phyloP scores from a whole-genome alignment of 2,113 vertebrate genomes.

The Columba janthina region DNA sequence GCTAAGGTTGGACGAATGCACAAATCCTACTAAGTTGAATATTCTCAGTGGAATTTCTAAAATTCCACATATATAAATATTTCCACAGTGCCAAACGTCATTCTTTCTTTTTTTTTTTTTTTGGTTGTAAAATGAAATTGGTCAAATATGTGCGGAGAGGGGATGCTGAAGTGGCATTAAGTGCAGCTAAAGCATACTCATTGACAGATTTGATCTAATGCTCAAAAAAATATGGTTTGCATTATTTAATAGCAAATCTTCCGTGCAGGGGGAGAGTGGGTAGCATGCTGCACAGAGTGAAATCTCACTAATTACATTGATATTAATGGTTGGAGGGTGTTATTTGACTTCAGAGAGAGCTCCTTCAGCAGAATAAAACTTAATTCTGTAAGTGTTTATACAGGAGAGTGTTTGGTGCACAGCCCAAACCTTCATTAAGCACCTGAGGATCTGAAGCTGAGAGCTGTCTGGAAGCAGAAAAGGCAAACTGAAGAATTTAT shows the following conservation, averaged over 20 bases:
- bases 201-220: not conserved
- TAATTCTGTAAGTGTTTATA: not conserved
- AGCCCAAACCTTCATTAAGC: not conserved
- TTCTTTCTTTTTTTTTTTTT: not conserved
- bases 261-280: not conserved
- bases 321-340: not conserved
- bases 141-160: not conserved
- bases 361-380: not conserved
- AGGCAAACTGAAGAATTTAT: not conserved
- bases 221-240: not conserved
- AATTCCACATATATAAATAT: not conserved
- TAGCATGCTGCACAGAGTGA: slow-evolving; percentile 2
- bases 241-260: not conserved
- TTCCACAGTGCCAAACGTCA: not conserved
- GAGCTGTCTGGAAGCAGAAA: not conserved
- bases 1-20: not conserved
- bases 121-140: not conserved
- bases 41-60: not conserved
- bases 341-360: not conserved
- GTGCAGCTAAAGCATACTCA: not conserved
- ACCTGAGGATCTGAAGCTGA: not conserved
- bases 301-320: slow-evolving; percentile 3
- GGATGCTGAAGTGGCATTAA: not conserved
- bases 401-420: not conserved
- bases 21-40: not conserved